Evolutionary conservation across 2,888 invertebrate species (phyloP).

Genomic region (Trichogramma evanescens): DNA sequence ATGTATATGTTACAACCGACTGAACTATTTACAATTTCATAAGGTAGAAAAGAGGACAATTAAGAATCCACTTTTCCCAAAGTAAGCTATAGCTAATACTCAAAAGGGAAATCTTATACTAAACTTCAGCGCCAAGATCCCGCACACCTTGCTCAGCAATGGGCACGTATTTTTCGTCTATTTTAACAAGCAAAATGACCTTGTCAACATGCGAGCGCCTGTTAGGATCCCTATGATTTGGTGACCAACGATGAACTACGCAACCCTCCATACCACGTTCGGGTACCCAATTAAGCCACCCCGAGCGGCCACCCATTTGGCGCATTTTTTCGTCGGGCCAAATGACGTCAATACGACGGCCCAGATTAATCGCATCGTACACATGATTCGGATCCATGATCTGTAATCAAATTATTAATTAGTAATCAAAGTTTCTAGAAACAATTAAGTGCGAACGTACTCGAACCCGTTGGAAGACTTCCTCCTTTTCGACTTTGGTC

Average conservation of each 20-base stretch:
- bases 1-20: too few relatives aligned
- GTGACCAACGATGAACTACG: conserved; percentile 91
- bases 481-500: conserved; percentile 46
- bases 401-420: conserved; percentile 33
- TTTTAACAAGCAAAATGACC: conserved; percentile 83
- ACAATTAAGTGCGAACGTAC: conserved; percentile 39
- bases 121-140: conserved; percentile 65
- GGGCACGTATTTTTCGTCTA: conserved; percentile 88
- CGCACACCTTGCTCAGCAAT: conserved; percentile 85
- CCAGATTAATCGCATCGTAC: conserved; percentile 86
- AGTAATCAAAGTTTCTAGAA: neutral
- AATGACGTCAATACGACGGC: conserved; percentile 83
- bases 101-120: conserved; percentile 10
- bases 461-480: conserved; percentile 53
- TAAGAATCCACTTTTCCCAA: too few relatives aligned
- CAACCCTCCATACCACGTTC: conserved; percentile 87
- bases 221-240: conserved; percentile 81
- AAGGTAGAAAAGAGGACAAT: too few relatives aligned
- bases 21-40: too few relatives aligned
- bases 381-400: conserved; percentile 65
- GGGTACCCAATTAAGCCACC: conserved; percentile 88
- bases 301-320: conserved; percentile 75
- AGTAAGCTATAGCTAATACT: too few relatives aligned
- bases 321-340: conserved; percentile 92
- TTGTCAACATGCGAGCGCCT: conserved; percentile 87